Evolutionary conservation across 1,140 invertebrate species (phyloP).

Genomic region (Mizuhopecten yessoensis): DNA sequence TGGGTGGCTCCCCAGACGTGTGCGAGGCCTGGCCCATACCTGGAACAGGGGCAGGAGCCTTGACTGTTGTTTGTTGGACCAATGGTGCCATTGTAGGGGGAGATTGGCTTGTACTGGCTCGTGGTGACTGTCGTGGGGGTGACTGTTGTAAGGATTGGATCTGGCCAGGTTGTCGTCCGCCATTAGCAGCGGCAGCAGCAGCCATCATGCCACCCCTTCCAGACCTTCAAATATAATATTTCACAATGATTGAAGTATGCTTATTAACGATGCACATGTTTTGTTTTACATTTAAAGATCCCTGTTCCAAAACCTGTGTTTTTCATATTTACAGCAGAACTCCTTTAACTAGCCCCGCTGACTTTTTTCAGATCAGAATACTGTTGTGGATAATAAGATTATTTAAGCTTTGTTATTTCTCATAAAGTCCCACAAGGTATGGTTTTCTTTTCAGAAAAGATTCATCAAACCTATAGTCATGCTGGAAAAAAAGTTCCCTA

Average conservation of each 20-base stretch:
- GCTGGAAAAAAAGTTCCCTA: too few relatives aligned
- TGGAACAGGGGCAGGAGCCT: not conserved
- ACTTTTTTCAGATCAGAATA: too few relatives aligned
- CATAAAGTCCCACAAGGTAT: too few relatives aligned
- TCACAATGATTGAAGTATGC: not conserved
- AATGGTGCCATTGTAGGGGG: conserved; percentile 42
- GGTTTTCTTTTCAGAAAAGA: too few relatives aligned
- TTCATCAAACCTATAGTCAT: too few relatives aligned
- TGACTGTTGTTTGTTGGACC: conserved; percentile 24
- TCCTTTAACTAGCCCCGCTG: too few relatives aligned
- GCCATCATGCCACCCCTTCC: conserved; percentile 3
- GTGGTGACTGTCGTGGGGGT: not conserved
- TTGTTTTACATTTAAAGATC: too few relatives aligned
- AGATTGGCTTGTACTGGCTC: not conserved
- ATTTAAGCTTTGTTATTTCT: too few relatives aligned
- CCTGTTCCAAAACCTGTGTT: too few relatives aligned
- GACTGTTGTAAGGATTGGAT: not conserved
- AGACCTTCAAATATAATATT: not conserved
- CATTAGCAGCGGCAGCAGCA: conserved; percentile 22
- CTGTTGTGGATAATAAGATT: too few relatives aligned
- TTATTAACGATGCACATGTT: too few relatives aligned
- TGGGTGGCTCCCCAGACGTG: conserved; percentile 46
- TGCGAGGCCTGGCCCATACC: not conserved
- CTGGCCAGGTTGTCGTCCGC: conserved; percentile 15
- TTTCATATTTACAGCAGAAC: too few relatives aligned